Conservation (phyloP, 2,888 invertebrate species). For the Caenorhabditis panamensis region DNA sequence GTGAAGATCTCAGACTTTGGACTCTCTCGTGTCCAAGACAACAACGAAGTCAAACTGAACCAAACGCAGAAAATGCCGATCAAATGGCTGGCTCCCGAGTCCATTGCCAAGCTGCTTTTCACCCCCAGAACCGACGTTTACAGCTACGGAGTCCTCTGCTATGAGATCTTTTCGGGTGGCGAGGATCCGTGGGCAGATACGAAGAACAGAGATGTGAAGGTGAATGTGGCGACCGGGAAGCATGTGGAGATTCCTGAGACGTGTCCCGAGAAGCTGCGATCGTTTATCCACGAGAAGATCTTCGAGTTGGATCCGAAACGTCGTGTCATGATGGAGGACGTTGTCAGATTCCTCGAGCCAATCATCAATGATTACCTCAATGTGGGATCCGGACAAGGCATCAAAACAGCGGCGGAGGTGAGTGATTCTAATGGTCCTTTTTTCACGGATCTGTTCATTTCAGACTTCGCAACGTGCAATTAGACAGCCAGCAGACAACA, state of each 20-base stretch:
- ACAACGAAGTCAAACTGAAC: slow-evolving; percentile 36
- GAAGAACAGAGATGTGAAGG: slow-evolving; percentile 59
- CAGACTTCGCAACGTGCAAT: slow-evolving; percentile 17
- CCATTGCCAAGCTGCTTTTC: slow-evolving; percentile 46
- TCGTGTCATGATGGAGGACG: slow-evolving; percentile 56
- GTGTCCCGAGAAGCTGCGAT: slow-evolving; percentile 62
- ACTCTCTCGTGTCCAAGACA: slow-evolving; percentile 48
- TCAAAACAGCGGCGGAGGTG: slow-evolving; percentile 9
- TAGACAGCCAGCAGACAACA: background rate
- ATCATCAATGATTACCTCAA: slow-evolving; percentile 51
- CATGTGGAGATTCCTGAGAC: slow-evolving; percentile 51
- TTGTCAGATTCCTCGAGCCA: slow-evolving; percentile 60
- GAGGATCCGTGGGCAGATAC: slow-evolving; percentile 65
- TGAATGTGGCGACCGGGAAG: slow-evolving; percentile 47
- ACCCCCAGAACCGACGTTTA: slow-evolving; percentile 59
- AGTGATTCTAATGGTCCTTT: too few species aligned
- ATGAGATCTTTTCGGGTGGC: slow-evolving; percentile 65
- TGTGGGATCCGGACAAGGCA: slow-evolving; percentile 30
- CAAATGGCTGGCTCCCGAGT: slow-evolving; percentile 66
- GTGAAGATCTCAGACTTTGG: slow-evolving; percentile 65
- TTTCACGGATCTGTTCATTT: too few species aligned
- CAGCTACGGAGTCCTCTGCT: slow-evolving; percentile 68
- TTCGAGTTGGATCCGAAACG: slow-evolving; percentile 60
- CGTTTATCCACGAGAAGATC: slow-evolving; percentile 61
- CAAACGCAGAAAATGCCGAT: slow-evolving; percentile 58